Conservation (phyloP, 2,888 invertebrate species). For the Luffia ferchaultella region DNA sequence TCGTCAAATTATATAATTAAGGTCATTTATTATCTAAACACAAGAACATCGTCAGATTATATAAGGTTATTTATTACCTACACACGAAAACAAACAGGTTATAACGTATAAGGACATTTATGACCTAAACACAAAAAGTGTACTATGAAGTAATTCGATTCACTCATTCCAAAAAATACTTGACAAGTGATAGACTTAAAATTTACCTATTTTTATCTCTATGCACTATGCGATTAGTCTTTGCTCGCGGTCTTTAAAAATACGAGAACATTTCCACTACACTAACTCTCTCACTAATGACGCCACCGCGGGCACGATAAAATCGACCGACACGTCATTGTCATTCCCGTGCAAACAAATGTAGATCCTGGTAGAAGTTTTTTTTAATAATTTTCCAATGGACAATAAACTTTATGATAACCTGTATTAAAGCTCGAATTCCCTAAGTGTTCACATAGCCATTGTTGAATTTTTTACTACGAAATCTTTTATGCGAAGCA, state of each 20-base stretch:
- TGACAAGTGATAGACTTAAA: no score
- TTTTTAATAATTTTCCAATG: background rate
- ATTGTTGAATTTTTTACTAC: background rate
- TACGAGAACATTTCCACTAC: background rate
- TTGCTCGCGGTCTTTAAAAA: background rate
- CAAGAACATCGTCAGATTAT: no score
- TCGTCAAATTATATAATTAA: no score
- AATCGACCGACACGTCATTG: conserved; percentile 41
- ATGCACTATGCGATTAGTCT: background rate
- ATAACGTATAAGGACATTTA: no score
- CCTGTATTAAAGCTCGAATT: background rate
- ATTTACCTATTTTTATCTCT: no score
- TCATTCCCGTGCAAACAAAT: conserved; percentile 26
- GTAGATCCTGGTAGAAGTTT: background rate
- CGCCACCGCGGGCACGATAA: conserved; percentile 32
- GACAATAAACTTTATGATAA: background rate
- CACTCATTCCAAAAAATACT: no score
- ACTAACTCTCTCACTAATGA: conserved; percentile 27
- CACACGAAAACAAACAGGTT: no score
- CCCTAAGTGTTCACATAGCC: background rate
- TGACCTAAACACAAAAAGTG: no score
- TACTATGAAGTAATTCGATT: no score
- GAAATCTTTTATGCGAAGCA: background rate
- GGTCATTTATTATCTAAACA: no score
- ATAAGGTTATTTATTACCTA: no score